Percentiles rank a stretch among this genome's conserved stretches.
Conservation (phyloP, 2,797 vertebrate genomes). For the Lutjanus argentimaculatus region DNA sequence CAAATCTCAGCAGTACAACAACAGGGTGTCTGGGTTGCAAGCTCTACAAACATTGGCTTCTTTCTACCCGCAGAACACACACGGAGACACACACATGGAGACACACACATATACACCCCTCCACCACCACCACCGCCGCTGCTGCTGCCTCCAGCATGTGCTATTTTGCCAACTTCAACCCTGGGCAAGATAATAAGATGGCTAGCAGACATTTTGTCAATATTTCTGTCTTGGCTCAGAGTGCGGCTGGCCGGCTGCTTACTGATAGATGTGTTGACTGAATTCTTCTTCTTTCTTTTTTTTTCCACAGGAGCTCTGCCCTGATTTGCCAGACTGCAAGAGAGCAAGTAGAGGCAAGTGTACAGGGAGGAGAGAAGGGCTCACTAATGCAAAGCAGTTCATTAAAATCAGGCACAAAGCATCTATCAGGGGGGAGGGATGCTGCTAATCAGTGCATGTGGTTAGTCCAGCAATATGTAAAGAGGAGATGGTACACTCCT, state of each 20-base stretch:
- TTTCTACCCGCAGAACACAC: constrained; percentile 57
- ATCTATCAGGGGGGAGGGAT: constrained; percentile 68
- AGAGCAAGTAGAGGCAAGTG: constrained; percentile 74
- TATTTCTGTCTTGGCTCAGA: constrained; percentile 85
- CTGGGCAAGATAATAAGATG: constrained; percentile 85
- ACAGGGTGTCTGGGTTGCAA: constrained; percentile 70
- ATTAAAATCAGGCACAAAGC: constrained; percentile 80
- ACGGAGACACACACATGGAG: constrained; percentile 25
- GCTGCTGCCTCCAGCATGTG: constrained; percentile 75
- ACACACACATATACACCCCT: constrained; percentile 15
- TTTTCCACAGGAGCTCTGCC: constrained; percentile 59
- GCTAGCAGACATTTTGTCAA: constrained; percentile 87
- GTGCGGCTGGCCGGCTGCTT: constrained; percentile 79
- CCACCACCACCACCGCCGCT: constrained; percentile 13
- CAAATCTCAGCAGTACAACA: constrained; percentile 73
- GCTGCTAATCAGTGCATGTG: constrained; percentile 73
- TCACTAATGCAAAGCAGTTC: constrained; percentile 81
- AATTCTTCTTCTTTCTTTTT: constrained; percentile 59
- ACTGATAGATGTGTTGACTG: constrained; percentile 83
- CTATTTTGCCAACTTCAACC: constrained; percentile 81
- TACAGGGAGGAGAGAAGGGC: constrained; percentile 54
- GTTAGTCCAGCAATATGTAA: constrained; percentile 67
- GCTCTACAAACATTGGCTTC: constrained; percentile 79
- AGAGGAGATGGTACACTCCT: constrained; percentile 50
- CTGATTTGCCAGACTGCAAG: constrained; percentile 69